A percentile compares a stretch with the other conserved stretches of the same genome.
phyloP scores from a whole-genome alignment of 2,888 invertebrate species.

The Harpagoxenus sublaevis region DNA sequence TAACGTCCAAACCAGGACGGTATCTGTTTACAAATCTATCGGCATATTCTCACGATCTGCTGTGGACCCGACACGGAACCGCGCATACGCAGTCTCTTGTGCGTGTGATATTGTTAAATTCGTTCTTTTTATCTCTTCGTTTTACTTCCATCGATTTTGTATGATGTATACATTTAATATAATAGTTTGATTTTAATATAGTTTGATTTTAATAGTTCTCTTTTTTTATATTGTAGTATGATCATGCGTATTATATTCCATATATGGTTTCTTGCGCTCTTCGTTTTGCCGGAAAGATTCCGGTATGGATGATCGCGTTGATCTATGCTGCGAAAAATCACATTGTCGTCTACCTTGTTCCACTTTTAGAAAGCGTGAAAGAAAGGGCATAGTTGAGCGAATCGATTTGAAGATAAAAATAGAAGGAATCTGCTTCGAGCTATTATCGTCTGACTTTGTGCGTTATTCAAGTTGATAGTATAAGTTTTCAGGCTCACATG shows the following conservation, averaged over 20 bases:
- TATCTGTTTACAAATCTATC: constrained; percentile 1
- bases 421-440: constrained; percentile 11
- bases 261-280: constrained; percentile 17
- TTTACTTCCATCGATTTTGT: not conserved
- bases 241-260: constrained; percentile 19
- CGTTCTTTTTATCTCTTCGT: not conserved
- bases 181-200: not conserved
- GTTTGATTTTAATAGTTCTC: not conserved
- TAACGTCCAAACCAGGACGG: not conserved
- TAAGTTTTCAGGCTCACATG: constrained; percentile 59
- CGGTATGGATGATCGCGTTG: not conserved
- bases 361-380: constrained; percentile 58
- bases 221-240: not conserved
- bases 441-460: constrained; percentile 58
- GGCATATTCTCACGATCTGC: not conserved
- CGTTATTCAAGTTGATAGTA: constrained; percentile 47
- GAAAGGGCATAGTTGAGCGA: constrained; percentile 37
- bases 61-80: not conserved
- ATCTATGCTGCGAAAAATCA: constrained; percentile 39
- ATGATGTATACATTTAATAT: not conserved
- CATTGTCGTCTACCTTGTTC: constrained; percentile 28
- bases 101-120: not conserved
- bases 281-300: not conserved
- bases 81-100: not conserved
- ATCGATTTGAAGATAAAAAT: constrained; percentile 64